Conservation (phyloP, 2,113 vertebrate species). For the Camelus dromedarius region DNA sequence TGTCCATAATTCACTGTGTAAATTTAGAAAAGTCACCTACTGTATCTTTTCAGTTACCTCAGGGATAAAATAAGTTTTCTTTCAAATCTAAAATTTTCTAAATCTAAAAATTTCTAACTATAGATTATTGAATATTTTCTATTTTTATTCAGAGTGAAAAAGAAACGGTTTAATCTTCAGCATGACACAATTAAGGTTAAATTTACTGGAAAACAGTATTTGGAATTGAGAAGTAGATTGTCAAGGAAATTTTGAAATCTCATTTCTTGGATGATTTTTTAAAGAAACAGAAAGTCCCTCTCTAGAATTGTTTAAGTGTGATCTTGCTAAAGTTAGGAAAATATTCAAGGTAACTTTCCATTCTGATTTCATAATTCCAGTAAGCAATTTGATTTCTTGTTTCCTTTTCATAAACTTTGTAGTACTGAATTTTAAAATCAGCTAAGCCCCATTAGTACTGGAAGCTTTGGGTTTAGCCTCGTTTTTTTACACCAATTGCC, state of each 20-base stretch:
- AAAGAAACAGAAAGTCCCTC: neutral
- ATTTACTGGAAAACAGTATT: neutral
- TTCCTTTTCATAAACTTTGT: neutral
- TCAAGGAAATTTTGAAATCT: slow-evolving; percentile 11
- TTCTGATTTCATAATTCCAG: neutral
- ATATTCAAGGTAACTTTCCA: neutral
- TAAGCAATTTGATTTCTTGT: neutral
- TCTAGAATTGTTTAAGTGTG: neutral
- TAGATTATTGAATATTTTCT: neutral
- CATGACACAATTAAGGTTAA: slow-evolving; percentile 19
- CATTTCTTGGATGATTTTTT: neutral
- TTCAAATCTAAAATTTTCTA: slow-evolving; percentile 11
- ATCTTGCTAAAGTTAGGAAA: neutral
- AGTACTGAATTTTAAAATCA: slow-evolving; percentile 10
- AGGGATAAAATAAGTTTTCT: neutral
- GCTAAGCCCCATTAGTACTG: neutral
- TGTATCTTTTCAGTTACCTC: neutral
- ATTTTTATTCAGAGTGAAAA: neutral
- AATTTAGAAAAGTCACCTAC: slow-evolving; percentile 36
- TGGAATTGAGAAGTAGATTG: neutral
- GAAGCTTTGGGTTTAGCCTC: neutral
- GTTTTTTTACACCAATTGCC: neutral
- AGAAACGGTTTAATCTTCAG: neutral
- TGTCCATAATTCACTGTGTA: neutral
- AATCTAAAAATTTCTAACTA: slow-evolving; percentile 19